A percentile compares a stretch with the other conserved stretches of the same genome.
phyloP scores from a whole-genome alignment of 2,113 vertebrate genomes.

The Nothobranchius furzeri region DNA sequence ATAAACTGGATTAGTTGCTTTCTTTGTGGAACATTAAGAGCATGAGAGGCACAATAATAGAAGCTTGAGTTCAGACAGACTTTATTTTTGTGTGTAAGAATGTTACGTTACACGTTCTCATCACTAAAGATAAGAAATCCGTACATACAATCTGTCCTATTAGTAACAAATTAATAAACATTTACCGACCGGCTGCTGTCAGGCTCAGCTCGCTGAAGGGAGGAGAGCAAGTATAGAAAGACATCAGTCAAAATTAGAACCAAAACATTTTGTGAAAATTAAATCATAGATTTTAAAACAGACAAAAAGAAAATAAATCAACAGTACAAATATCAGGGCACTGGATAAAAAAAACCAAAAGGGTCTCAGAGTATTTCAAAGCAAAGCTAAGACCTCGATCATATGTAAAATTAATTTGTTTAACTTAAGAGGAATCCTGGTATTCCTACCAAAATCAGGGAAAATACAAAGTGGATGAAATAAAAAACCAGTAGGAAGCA shows the following conservation, averaged over 20 bases:
- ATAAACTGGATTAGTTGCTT: too few relatives aligned
- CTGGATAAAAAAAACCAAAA: slow-evolving; percentile 28
- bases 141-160: slow-evolving; percentile 36
- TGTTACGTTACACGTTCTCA: slow-evolving; percentile 20
- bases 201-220: slow-evolving; percentile 9
- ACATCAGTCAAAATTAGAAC: not conserved
- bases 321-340: slow-evolving; percentile 34
- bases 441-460: slow-evolving; percentile 1
- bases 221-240: slow-evolving; percentile 1
- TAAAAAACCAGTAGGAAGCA: slow-evolving; percentile 38
- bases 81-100: slow-evolving; percentile 1
- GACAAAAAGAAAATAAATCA: slow-evolving; percentile 18
- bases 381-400: slow-evolving; percentile 16
- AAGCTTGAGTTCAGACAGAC: slow-evolving; percentile 31
- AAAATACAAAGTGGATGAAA: slow-evolving; percentile 23
- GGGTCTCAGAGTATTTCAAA: slow-evolving; percentile 38
- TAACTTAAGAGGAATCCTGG: not conserved
- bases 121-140: slow-evolving; percentile 18
- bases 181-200: slow-evolving; percentile 12
- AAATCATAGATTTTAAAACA: slow-evolving; percentile 6
- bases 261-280: not conserved
- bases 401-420: not conserved
- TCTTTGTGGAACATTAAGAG: too few relatives aligned
- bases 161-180: slow-evolving; percentile 51
- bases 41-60: slow-evolving; percentile 9